Evolutionary conservation across 2,113 vertebrate species (phyloP).

Genomic region (Aleadryas rufinucha): DNA sequence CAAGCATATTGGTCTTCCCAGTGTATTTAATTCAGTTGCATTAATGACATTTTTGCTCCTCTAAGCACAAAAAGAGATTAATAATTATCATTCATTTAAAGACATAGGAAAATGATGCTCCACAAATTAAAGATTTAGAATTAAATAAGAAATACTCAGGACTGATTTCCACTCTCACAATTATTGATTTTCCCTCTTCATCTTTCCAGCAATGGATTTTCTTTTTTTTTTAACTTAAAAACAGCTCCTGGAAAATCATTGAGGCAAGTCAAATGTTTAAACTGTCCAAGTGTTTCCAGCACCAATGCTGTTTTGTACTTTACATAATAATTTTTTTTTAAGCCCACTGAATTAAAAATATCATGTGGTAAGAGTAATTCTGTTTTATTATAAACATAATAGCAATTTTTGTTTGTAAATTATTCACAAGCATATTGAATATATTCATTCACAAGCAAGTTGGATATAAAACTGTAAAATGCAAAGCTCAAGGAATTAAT

Average conservation of each 20-base stretch:
- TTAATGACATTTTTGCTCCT: background rate
- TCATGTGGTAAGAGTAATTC: background rate
- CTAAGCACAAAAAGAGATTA: background rate
- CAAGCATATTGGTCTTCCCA: background rate
- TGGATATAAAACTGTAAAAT: background rate
- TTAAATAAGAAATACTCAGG: background rate
- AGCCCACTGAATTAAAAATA: background rate
- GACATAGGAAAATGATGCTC: background rate
- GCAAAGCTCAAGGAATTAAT: background rate
- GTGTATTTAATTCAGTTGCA: background rate
- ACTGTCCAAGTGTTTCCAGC: background rate
- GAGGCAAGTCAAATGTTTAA: background rate
- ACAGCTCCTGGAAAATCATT: background rate
- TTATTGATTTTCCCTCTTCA: background rate
- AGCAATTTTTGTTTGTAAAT: background rate
- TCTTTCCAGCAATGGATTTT: background rate
- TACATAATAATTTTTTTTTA: background rate
- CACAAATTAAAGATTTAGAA: background rate
- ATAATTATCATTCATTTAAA: background rate
- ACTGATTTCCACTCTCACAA: background rate
- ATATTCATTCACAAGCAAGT: accelerated
- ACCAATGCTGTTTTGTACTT: background rate
- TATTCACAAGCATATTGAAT: background rate
- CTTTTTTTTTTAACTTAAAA: background rate
- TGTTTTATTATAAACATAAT: background rate